Conservation (phyloP, 2,888 invertebrate genomes). For the Tortrix viridana region DNA sequence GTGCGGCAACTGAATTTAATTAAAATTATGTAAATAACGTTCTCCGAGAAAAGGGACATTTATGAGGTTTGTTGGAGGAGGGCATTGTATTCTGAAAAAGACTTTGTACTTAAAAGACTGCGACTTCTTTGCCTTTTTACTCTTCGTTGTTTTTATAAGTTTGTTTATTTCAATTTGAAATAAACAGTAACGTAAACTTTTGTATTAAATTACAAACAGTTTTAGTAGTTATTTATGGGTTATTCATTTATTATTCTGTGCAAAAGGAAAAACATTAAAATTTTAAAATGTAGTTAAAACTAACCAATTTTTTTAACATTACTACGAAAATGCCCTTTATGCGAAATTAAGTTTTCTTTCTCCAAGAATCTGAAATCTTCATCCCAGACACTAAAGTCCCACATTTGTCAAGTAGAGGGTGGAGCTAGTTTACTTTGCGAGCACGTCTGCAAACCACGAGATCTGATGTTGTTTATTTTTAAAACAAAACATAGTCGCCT, state of each 20-base stretch:
- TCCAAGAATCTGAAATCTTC: slow-evolving; percentile 17
- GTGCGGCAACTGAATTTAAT: slow-evolving; percentile 33
- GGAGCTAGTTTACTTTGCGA: slow-evolving; percentile 22
- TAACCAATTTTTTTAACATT: no score
- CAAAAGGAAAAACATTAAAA: no score
- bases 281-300: no score
- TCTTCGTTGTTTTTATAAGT: slow-evolving; percentile 8
- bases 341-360: slow-evolving; percentile 6
- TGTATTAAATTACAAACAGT: neutral
- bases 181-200: neutral
- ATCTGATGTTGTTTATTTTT: slow-evolving; percentile 34
- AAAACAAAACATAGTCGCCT: slow-evolving; percentile 32
- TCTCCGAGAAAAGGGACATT: slow-evolving; percentile 28
- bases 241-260: no score
- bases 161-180: neutral
- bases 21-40: slow-evolving; percentile 39
- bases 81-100: slow-evolving; percentile 29
- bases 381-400: slow-evolving; percentile 16
- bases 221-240: no score
- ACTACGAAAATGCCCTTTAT: neutral
- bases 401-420: slow-evolving; percentile 28
- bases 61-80: slow-evolving; percentile 29
- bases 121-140: slow-evolving; percentile 10
- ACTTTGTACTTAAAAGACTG: slow-evolving; percentile 17
- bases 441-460: slow-evolving; percentile 27